Evolutionary conservation across 2,888 invertebrate species (phyloP), one percentile per base, ranked within the genome.

Genomic region (Andricus quercusramuli): DNA sequence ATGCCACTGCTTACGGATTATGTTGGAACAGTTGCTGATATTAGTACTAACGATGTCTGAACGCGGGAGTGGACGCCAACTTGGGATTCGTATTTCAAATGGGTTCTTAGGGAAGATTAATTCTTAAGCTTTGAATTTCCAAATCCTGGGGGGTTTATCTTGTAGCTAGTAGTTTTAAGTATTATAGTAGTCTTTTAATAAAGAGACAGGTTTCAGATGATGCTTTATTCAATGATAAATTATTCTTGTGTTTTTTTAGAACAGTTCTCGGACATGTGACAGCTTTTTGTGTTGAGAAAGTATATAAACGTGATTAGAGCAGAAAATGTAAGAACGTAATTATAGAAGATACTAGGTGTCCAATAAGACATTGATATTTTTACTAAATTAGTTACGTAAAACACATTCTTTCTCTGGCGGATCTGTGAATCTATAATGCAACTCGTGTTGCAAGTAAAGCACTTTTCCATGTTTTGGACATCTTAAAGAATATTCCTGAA

Each of bases 1-100:
- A 51, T n/a, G 32, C 74, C 56, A 37, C 56, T 74, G 74, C 51
- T 70, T 37, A 74, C 5, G 74, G 56, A 74, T 74, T 74, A 70
- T 29, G 70, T 51, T 56, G 74, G n/a, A 56, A 74, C 74, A 51
- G 32, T 74, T n/a, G 56, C 74, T 29, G 74, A 74, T 56, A 74
- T 74, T 74, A 74, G 56, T 74, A 74, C 74, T 74, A 74, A 74
- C 74, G 74, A 74, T 56, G 74, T 74, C 74, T 74, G 74, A 74
- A 74, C 32, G n/a, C 56, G 51, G 70, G 25, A 74, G 32, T 74
- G 32, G 51, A 56, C 74, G 70, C 25, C 51, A n/a, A 56, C 25
- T 68, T 25, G 22, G 74, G 70, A 32, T 51, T 74, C 56, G 51
- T 56, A 74, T 74, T 74, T 74, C 56, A 56, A 74, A 74, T 56